phyloP scores from a whole-genome alignment of 2,888 invertebrate species.

The Machimus rusticus region DNA sequence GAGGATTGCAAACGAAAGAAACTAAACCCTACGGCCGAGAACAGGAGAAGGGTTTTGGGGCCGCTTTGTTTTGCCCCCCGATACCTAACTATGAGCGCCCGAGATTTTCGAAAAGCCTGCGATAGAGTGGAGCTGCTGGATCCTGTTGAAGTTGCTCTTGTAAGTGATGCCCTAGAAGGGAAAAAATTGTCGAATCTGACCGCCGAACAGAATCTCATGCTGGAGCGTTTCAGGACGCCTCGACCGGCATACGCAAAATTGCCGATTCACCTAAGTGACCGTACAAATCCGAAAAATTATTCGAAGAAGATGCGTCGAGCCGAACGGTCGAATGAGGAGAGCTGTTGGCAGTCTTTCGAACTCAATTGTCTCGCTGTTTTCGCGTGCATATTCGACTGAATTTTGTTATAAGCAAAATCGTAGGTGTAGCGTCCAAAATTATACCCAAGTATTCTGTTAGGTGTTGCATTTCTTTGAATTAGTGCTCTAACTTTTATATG shows the following conservation, averaged over 20 bases:
- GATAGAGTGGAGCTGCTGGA: conserved; percentile 60
- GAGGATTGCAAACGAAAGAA: conserved; percentile 60
- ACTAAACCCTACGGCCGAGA: conserved; percentile 58
- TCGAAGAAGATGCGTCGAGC: conserved; percentile 61
- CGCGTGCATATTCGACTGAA: conserved; percentile 62
- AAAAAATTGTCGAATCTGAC: conserved; percentile 60
- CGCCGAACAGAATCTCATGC: conserved; percentile 58
- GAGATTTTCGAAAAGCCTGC: conserved; percentile 59
- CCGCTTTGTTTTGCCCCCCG: conserved; percentile 60
- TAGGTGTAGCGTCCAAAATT: not conserved
- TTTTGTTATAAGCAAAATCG: not conserved
- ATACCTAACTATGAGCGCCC: conserved; percentile 57
- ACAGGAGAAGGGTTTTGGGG: conserved; percentile 60
- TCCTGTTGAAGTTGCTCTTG: conserved; percentile 56
- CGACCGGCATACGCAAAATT: conserved; percentile 61
- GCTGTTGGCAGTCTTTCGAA: conserved; percentile 60
- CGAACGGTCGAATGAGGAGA: conserved; percentile 54
- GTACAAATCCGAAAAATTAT: conserved; percentile 62
- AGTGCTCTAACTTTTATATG: conserved; percentile 4
- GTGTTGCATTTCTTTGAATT: conserved; percentile 4
- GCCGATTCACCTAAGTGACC: conserved; percentile 62
- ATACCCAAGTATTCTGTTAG: not conserved
- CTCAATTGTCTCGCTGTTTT: conserved; percentile 61
- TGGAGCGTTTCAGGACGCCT: conserved; percentile 60
- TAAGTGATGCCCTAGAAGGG: conserved; percentile 58